Evolutionary conservation across 2,888 invertebrate species (phyloP), one percentile per base, ranked within the genome.

Genomic region (Pinctada fucata): DNA sequence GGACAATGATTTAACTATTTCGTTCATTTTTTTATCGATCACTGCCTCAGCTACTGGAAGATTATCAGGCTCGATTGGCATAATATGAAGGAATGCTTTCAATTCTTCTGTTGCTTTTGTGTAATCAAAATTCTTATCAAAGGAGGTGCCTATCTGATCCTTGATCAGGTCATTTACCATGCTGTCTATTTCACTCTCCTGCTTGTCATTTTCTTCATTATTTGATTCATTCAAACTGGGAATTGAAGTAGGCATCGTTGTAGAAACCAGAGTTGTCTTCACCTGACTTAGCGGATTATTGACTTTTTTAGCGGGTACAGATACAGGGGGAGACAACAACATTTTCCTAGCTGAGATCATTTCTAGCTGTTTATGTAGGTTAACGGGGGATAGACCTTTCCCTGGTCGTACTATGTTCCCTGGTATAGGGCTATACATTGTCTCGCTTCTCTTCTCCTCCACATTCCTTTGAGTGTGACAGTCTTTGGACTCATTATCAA

Each of bases 21-120:
- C 66, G 16, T 66, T 68, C 8, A 77, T 52, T 79, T 74, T 78
- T 48, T 72, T 16, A n/a, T 79, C 79, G 3, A 79, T 75, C 48
- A 79, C 64, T 16, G 69, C 50, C 31, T 79, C 76, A 58, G 72
- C 75, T 76, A 75, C 16, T 76, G 72, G 72, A 76, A 76, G 68
- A 80, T 85, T 69, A 80, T 68, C 80, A n/a, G 78, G 76, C 49
- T 84, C 81, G 47, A 85, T 73, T 3, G 84, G 82, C 80, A 82
- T 82, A 31, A 87, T 74, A 72, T 83, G 83, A n/a, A 88, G 72
- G 49, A 83, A 78, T 6, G 85, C 86, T 73, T 85, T 84, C 1
- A 88, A 69, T 75, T 87, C 88, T 8, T 86, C 86, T 65, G 83
- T 83, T 64, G 79, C 76, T 67, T 79, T 80, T 47, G 71, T 66